Evolutionary conservation across 2,797 vertebrate species (phyloP).

Genomic region (Microtus obscurus): DNA sequence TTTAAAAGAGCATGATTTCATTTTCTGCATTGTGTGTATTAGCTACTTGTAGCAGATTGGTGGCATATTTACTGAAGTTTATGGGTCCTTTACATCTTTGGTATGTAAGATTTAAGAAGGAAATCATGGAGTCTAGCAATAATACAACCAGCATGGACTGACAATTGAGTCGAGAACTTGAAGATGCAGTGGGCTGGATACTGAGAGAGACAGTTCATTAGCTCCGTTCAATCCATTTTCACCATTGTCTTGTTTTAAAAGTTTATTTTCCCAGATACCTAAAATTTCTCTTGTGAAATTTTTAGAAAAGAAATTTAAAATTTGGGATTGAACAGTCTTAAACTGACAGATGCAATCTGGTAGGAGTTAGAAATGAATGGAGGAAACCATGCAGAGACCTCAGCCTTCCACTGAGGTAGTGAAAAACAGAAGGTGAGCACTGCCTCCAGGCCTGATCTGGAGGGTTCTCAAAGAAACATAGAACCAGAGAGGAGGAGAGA

Average conservation of each 20-base stretch:
- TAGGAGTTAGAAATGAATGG: neutral
- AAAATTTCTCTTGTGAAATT: constrained; percentile 33
- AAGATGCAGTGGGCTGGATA: constrained; percentile 27
- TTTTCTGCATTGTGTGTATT: neutral
- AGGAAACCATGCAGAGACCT: neutral
- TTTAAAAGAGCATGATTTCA: constrained; percentile 34
- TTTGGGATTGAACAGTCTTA: neutral
- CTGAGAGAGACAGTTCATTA: neutral
- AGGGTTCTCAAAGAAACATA: neutral
- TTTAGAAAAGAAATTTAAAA: constrained; percentile 45
- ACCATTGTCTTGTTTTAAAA: constrained; percentile 30
- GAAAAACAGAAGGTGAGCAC: neutral
- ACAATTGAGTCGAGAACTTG: neutral
- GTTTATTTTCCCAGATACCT: neutral
- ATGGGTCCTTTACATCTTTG: neutral
- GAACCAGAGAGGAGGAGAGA: neutral
- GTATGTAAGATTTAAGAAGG: neutral
- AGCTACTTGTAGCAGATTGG: neutral
- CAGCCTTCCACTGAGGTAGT: neutral
- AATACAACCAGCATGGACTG: neutral
- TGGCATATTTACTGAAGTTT: neutral
- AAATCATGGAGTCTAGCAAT: neutral
- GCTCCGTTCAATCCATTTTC: neutral
- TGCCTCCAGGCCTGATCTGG: neutral
- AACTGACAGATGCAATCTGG: neutral